Evolutionary conservation across 2,113 vertebrate species (phyloP).

Genomic region (Excalfactoria chinensis): DNA sequence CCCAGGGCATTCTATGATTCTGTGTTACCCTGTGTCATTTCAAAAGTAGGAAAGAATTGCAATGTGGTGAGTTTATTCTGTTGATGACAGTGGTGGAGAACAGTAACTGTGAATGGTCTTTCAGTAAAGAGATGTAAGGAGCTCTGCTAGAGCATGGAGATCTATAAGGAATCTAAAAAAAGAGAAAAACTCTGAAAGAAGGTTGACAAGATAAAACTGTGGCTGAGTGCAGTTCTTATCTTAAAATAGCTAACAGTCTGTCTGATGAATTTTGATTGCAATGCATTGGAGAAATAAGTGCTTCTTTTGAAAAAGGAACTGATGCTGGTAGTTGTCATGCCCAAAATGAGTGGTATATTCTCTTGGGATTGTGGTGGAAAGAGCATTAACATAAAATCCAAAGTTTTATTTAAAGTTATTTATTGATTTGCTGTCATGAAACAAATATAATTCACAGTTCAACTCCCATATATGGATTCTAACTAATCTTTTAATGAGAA

Average conservation of each 20-base stretch:
- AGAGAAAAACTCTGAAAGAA: background rate
- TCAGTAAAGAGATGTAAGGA: background rate
- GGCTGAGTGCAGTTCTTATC: background rate
- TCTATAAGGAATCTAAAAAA: background rate
- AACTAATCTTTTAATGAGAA: background rate
- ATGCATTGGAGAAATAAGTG: background rate
- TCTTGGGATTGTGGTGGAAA: background rate
- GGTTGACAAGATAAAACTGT: background rate
- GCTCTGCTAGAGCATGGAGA: background rate
- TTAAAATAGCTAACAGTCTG: background rate
- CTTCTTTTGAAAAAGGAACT: background rate
- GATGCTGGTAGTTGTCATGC: background rate
- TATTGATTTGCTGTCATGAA: background rate
- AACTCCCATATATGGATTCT: background rate
- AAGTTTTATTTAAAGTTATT: background rate
- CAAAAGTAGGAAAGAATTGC: background rate
- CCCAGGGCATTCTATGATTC: no score
- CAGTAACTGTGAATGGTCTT: background rate
- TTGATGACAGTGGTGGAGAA: background rate
- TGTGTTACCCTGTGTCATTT: background rate
- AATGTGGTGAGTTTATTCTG: background rate
- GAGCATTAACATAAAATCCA: background rate
- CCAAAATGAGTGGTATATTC: background rate
- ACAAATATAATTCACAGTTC: background rate
- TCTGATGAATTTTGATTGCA: background rate